Evolutionary conservation across 2,113 vertebrate genomes (phyloP).

Genomic region (Tachysurus fulvidraco): DNA sequence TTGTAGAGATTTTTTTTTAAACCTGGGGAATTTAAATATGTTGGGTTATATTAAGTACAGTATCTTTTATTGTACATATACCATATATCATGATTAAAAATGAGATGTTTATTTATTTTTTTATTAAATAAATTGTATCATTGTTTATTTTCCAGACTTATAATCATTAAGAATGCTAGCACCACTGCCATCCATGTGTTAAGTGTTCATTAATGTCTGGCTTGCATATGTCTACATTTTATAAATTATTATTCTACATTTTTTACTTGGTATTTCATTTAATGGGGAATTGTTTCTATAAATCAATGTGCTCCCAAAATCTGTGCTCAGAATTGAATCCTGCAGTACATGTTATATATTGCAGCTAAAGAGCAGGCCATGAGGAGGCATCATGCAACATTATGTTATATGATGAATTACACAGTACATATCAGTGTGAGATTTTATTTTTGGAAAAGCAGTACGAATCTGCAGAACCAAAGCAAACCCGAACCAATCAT

Average conservation of each 20-base stretch:
- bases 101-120: constrained; percentile 67
- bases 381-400: neutral
- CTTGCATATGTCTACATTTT: constrained; percentile 72
- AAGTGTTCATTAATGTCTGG: constrained; percentile 58
- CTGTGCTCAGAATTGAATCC: neutral
- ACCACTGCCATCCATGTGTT: constrained; percentile 74
- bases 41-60: constrained; percentile 18
- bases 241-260: constrained; percentile 61
- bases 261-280: constrained; percentile 18
- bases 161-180: constrained; percentile 67
- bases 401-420: constrained; percentile 27
- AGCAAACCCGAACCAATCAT: constrained; percentile 8
- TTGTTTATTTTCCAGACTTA: constrained; percentile 63
- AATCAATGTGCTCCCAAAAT: neutral
- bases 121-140: constrained; percentile 67
- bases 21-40: constrained; percentile 33
- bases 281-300: constrained; percentile 13
- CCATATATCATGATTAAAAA: constrained; percentile 39
- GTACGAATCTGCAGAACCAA: constrained; percentile 9
- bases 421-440: constrained; percentile 39
- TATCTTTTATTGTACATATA: constrained; percentile 32
- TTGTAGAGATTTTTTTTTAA: constrained; percentile 12
- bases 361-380: neutral
- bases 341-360: constrained; percentile 4
- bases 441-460: neutral